These are phyloP conservation scores for Chymomyza caudatula DNA, from an alignment of 2,888 invertebrate genomes.

Conservation along the genomic window DNA sequence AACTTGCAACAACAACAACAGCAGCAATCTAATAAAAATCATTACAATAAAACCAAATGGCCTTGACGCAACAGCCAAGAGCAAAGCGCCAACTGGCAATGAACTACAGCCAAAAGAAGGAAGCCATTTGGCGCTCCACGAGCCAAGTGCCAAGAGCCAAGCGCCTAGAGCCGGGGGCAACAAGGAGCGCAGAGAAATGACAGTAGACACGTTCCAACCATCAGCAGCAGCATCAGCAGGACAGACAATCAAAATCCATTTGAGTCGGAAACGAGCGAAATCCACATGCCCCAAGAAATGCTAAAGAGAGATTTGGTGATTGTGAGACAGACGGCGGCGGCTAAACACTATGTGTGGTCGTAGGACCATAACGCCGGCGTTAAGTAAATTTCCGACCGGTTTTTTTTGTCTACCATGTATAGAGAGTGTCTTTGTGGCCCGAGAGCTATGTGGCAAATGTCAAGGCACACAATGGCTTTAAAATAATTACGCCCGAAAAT, in stretches of 20 bases:
- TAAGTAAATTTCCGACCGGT: background rate
- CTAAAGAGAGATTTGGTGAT: background rate
- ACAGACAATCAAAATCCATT: slow-evolving; percentile 71
- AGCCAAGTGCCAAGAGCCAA: slow-evolving; percentile 29
- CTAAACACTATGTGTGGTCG: background rate
- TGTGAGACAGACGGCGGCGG: background rate
- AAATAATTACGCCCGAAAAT: slow-evolving; percentile 39
- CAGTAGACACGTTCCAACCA: slow-evolving; percentile 60
- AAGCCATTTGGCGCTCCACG: background rate
- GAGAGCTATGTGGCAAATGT: slow-evolving; percentile 43
- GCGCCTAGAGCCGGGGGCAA: slow-evolving; percentile 34
- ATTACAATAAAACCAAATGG: slow-evolving; percentile 70
- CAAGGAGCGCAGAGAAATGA: slow-evolving; percentile 67
- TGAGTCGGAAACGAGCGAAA: slow-evolving; percentile 69
- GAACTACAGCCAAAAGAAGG: background rate
- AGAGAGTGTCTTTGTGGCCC: slow-evolving; percentile 29
- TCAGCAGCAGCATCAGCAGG: slow-evolving; percentile 34
- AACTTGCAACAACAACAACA: slow-evolving; percentile 29
- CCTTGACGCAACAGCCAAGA: slow-evolving; percentile 57
- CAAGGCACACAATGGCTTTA: slow-evolving; percentile 54
- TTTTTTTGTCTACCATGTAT: background rate
- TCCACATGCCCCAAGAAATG: slow-evolving; percentile 44
- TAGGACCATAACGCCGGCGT: slow-evolving; percentile 33
- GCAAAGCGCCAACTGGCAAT: slow-evolving; percentile 11
- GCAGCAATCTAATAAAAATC: slow-evolving; percentile 69